phyloP scores from a whole-genome alignment of 2,888 invertebrate genomes.

The Hypomecis atomaria region DNA sequence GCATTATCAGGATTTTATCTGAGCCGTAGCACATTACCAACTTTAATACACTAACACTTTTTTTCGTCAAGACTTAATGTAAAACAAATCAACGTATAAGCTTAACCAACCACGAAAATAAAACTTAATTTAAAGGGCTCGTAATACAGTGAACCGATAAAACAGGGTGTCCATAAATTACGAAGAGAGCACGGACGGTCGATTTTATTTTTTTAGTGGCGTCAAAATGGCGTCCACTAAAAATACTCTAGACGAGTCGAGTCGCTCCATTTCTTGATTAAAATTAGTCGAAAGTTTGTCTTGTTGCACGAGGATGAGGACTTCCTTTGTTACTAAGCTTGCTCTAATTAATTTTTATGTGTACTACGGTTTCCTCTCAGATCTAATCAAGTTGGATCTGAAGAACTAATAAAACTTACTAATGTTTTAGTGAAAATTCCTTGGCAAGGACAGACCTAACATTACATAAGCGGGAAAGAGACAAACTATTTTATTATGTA shows the following conservation, averaged over 20 bases:
- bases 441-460: too few species aligned
- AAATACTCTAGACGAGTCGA: constrained; percentile 72
- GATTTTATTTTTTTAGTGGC: constrained; percentile 65
- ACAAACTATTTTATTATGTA: too few species aligned
- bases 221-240: constrained; percentile 69
- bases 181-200: constrained; percentile 58
- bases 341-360: constrained; percentile 24
- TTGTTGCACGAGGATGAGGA: constrained; percentile 48
- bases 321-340: constrained; percentile 50
- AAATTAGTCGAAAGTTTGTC: constrained; percentile 72
- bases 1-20: too few species aligned
- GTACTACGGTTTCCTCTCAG: constrained; percentile 16
- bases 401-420: not conserved
- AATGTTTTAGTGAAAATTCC: not conserved
- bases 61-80: not conserved
- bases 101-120: constrained; percentile 49
- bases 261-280: constrained; percentile 59
- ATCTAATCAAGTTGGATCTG: constrained; percentile 7
- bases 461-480: not conserved
- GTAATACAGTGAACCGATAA: constrained; percentile 63
- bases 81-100: constrained; percentile 32
- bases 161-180: constrained; percentile 73
- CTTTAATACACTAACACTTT: not conserved
- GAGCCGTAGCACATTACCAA: too few species aligned
- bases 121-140: constrained; percentile 58